A percentile compares a stretch with the other conserved stretches of the same genome.
Conservation (phyloP, 37 sponge, comb jelly and placozoan species). For the Hormiphora californensis region DNA sequence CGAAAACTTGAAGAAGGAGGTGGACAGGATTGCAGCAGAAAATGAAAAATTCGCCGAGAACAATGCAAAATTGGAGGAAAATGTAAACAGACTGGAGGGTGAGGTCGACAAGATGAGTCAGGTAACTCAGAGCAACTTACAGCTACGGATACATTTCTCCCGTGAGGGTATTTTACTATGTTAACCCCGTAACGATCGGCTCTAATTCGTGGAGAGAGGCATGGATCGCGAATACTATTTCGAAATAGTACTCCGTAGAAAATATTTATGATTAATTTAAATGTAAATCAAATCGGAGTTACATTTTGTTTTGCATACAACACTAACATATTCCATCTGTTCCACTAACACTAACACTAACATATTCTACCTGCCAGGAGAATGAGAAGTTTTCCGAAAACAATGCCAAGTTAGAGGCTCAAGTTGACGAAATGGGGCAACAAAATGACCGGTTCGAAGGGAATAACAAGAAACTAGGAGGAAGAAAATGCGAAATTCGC, state of each 20-base stretch:
- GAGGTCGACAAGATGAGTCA: slow-evolving; percentile 31
- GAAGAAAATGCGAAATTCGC: slow-evolving; percentile 33
- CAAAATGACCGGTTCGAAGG: slow-evolving; percentile 19
- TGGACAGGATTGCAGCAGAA: slow-evolving; percentile 25
- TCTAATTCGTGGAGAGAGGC: too few relatives aligned
- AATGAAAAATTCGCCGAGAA: slow-evolving; percentile 36
- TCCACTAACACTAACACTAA: background rate
- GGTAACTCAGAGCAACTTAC: too few relatives aligned
- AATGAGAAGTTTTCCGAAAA: slow-evolving; percentile 34
- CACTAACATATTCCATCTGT: too few relatives aligned
- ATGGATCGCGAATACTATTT: too few relatives aligned
- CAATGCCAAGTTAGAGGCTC: slow-evolving; percentile 8
- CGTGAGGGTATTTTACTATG: too few relatives aligned
- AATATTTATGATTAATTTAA: too few relatives aligned
- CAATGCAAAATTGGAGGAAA: slow-evolving; percentile 39
- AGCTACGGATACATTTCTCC: too few relatives aligned
- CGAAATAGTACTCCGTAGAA: too few relatives aligned
- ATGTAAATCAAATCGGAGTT: too few relatives aligned
- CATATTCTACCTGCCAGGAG: slow-evolving; percentile 19
- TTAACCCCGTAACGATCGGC: too few relatives aligned
- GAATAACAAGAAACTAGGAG: background rate
- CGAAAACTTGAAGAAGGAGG: slow-evolving; percentile 1
- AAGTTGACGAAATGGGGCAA: slow-evolving; percentile 24
- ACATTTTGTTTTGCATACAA: too few relatives aligned
- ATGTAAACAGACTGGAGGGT: slow-evolving; percentile 46